These are phyloP conservation scores for Neotragus pygmaeus DNA, from an alignment of 2,113 vertebrate genomes.

Conservation along the genomic window DNA sequence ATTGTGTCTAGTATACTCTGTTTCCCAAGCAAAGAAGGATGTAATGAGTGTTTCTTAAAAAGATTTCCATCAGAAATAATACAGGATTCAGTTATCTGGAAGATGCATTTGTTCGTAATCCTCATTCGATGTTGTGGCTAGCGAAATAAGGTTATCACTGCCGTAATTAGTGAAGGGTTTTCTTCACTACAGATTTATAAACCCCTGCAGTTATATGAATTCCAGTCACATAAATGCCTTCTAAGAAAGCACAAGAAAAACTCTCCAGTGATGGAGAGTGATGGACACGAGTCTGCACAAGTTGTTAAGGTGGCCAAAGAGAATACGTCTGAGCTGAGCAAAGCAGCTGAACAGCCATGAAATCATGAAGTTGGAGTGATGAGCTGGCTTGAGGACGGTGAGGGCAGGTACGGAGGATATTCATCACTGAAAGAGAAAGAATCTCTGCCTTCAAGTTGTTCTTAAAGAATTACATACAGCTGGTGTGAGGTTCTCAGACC, in stretches of 20 bases:
- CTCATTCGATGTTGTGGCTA: neutral
- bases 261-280: neutral
- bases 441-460: neutral
- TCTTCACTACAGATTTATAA: neutral
- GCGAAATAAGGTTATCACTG: neutral
- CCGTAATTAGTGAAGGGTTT: neutral
- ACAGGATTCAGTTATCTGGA: conserved; percentile 12
- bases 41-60: neutral
- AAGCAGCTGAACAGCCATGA: neutral
- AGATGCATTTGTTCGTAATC: neutral
- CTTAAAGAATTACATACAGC: neutral
- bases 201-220: neutral
- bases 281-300: neutral
- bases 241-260: neutral
- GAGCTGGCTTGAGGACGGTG: neutral
- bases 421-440: neutral
- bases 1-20: neutral
- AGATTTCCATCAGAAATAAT: neutral
- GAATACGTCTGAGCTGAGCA: neutral
- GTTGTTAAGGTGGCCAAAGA: neutral
- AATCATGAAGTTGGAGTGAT: neutral
- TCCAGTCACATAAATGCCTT: neutral
- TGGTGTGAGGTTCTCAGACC: neutral
- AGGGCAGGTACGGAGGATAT: neutral
- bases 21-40: neutral